Conservation (phyloP, 2,113 vertebrate species). For the Scophthalmus maximus region DNA sequence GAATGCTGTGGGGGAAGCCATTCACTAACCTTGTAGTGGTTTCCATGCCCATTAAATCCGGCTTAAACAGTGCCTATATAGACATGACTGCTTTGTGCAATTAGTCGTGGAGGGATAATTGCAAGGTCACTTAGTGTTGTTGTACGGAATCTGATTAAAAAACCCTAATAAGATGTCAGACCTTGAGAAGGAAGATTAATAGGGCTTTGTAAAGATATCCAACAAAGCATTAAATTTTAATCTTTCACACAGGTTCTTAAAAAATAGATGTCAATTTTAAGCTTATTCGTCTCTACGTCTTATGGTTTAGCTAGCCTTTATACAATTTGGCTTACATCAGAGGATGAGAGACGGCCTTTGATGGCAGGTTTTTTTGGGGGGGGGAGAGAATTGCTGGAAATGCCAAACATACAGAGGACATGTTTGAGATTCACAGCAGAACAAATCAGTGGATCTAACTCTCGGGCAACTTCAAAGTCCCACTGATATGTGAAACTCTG, state of each 20-base stretch:
- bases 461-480: constrained; percentile 31
- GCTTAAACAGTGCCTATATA: constrained; percentile 62
- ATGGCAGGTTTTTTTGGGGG: not conserved
- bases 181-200: constrained; percentile 46
- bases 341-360: constrained; percentile 3
- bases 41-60: constrained; percentile 74
- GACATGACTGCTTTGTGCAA: constrained; percentile 63
- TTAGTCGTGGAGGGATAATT: constrained; percentile 57
- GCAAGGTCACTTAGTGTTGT: constrained; percentile 58
- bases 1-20: constrained; percentile 62
- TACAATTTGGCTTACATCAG: constrained; percentile 36
- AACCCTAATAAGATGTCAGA: constrained; percentile 47
- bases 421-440: constrained; percentile 34
- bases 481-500: constrained; percentile 25
- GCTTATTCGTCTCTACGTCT: not conserved
- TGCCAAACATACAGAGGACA: constrained; percentile 13
- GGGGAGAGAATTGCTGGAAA: not conserved
- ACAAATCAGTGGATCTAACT: constrained; percentile 41
- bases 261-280: constrained; percentile 1
- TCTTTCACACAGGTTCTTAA: constrained; percentile 13
- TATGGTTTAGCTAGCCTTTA: constrained; percentile 5
- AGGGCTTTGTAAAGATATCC: constrained; percentile 24
- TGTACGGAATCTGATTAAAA: constrained; percentile 57
- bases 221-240: constrained; percentile 26
- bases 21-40: constrained; percentile 62